Evolutionary conservation across 1,140 invertebrate species (phyloP), one percentile per base, ranked within the genome.

Genomic region (Littorina saxatilis): DNA sequence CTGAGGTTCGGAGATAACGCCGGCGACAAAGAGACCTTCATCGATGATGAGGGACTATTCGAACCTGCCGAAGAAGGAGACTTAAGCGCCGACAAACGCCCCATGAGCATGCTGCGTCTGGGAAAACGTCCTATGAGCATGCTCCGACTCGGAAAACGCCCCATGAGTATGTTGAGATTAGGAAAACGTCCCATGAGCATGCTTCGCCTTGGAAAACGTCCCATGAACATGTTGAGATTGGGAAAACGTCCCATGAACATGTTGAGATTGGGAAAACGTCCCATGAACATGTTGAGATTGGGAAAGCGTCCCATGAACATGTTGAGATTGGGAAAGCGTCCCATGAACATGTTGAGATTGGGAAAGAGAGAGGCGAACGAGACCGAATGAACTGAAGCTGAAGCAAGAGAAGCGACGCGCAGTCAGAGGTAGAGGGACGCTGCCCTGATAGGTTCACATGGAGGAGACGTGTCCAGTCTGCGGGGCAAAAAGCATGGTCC

Each of bases 101-200:
- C 81, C 77, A 83, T 85, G 82, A 84, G 70, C 70, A 85, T 87
- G 86, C 83, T 85, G 4, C 55, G 84, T 39, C 61, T 87, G 23
- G 85, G 85, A 52, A 86, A 86, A 76, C 77, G 85, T 39, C 80
- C 83, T 39, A 83, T 87, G 83, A 80, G 73, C 40, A 87, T 87
- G 86, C 78, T 88, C 17, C 81, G 85, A 68, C 79, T 88, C 15
- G 87, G 87, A 32, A 88, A 88, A 77, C 84, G 87, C n/a, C 86
- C 81, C 58, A 82, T 87, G 76, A 82, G 77, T 52, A 87, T 87
- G 86, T 80, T 87, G 27, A 61, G 86, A 37, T 73, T 87, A 27
- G 86, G 86, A 35, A 83, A 83, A 37, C 80, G 84, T 79, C 20
- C 66, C 50, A 81, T 81, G 84, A 79, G 73, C 43, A 87, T 87